Evolutionary conservation across 2,888 invertebrate species (phyloP).

Genomic region (Lacanobia oleracea): DNA sequence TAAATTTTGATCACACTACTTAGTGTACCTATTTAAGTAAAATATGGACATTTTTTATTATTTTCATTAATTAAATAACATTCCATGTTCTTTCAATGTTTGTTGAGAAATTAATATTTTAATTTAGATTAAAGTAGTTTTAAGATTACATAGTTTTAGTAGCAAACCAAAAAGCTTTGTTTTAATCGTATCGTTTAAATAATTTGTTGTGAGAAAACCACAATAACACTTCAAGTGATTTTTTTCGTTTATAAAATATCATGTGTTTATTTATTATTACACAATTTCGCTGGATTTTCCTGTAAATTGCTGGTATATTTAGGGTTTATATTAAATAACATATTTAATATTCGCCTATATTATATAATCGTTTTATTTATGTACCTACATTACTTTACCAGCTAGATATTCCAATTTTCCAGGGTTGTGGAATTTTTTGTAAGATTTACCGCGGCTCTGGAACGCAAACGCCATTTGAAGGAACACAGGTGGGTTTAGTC

Average conservation of each 20-base stretch:
- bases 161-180: conserved; percentile 72
- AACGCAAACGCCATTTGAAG: too few species aligned
- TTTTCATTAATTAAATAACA: conserved; percentile 73
- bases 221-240: conserved; percentile 33
- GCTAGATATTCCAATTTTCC: too few species aligned
- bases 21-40: conserved; percentile 74
- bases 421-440: too few species aligned
- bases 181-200: conserved; percentile 60
- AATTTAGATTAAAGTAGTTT: conserved; percentile 80
- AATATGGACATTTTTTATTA: conserved; percentile 59
- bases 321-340: conserved; percentile 86
- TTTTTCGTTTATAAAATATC: conserved; percentile 50
- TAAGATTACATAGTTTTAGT: conserved; percentile 80
- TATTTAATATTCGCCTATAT: conserved; percentile 88
- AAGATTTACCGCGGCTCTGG: too few species aligned
- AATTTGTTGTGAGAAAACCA: conserved; percentile 29
- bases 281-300: conserved; percentile 73
- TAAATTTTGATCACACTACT: conserved; percentile 80
- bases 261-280: conserved; percentile 55
- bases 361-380: conserved; percentile 72
- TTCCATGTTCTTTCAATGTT: conserved; percentile 80
- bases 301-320: conserved; percentile 82
- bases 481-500: too few species aligned
- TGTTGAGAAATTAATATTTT: conserved; percentile 80
- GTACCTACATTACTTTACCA: not conserved